A percentile compares a stretch with the other conserved stretches of the same genome.
phyloP scores from a whole-genome alignment of 2,797 vertebrate genomes.

The Cryptoblepharus egeriae region DNA sequence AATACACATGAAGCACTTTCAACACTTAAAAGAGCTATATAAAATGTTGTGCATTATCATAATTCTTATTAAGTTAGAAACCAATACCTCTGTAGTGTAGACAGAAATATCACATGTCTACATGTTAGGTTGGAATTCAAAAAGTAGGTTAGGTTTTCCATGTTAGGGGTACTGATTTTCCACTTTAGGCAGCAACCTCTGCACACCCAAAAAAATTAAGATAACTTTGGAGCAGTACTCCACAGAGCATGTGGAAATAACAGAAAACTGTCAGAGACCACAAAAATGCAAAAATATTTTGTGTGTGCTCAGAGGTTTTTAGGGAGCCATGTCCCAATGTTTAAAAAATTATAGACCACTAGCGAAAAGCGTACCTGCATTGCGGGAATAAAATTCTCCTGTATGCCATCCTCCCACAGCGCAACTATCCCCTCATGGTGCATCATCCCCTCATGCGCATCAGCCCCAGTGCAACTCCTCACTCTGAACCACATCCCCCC shows the following conservation, averaged over 20 bases:
- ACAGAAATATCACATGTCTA: background rate
- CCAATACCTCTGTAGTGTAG: background rate
- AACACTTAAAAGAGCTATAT: too few relatives aligned
- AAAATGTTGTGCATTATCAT: too few relatives aligned
- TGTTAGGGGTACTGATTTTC: background rate
- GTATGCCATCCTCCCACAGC: too few relatives aligned
- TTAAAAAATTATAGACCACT: conserved; percentile 32
- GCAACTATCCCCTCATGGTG: too few relatives aligned
- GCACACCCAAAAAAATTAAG: background rate
- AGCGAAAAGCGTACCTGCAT: too few relatives aligned
- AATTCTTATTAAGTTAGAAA: background rate
- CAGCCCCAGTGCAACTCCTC: too few relatives aligned
- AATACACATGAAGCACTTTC: too few relatives aligned
- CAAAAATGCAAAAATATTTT: background rate
- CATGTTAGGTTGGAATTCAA: background rate
- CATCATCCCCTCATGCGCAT: too few relatives aligned
- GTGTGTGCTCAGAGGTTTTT: background rate
- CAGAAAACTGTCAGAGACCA: background rate
- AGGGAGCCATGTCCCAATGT: background rate
- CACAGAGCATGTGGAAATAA: background rate
- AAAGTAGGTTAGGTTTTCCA: background rate
- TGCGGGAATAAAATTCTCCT: too few relatives aligned
- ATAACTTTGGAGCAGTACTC: background rate
- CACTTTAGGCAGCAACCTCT: background rate
- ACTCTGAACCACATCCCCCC: too few relatives aligned